Evolutionary conservation across 1,140 invertebrate genomes (phyloP).

Genomic region (Orius laevigatus): DNA sequence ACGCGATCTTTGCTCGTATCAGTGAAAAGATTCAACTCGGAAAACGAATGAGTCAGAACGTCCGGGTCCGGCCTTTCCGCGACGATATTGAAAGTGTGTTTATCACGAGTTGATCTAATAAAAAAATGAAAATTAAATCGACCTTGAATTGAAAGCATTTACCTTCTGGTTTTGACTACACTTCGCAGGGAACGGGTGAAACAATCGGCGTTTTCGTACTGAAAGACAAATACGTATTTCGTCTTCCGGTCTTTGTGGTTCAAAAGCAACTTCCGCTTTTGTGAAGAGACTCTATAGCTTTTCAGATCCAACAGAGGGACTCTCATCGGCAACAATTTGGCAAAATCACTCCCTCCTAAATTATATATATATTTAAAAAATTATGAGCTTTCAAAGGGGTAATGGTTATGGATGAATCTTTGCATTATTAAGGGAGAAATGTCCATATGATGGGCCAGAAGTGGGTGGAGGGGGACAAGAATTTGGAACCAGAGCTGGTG

Average conservation of each 20-base stretch:
- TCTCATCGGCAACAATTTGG: slow-evolving; percentile 31
- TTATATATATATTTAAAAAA: slow-evolving; percentile 18
- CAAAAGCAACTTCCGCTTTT: slow-evolving; percentile 51
- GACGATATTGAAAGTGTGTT: slow-evolving; percentile 48
- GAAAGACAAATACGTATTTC: slow-evolving; percentile 68
- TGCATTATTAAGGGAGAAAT: not conserved
- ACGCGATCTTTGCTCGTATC: slow-evolving; percentile 46
- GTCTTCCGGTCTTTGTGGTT: slow-evolving; percentile 53
- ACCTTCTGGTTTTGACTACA: slow-evolving; percentile 33
- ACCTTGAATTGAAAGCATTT: slow-evolving; percentile 8
- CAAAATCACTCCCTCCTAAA: slow-evolving; percentile 33
- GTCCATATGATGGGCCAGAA: not conserved
- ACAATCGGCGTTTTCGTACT: slow-evolving; percentile 64
- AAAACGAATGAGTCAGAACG: slow-evolving; percentile 62
- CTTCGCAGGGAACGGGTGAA: slow-evolving; percentile 50
- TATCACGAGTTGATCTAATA: slow-evolving; percentile 48
- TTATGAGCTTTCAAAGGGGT: slow-evolving; percentile 9
- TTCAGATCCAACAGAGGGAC: slow-evolving; percentile 46
- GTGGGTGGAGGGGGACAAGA: too few species aligned
- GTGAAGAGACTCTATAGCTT: slow-evolving; percentile 44
- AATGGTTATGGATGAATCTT: slow-evolving; percentile 6
- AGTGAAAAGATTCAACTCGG: slow-evolving; percentile 63
- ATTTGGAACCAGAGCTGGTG: not conserved
- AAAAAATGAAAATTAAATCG: slow-evolving; percentile 7
- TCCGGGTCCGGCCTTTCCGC: slow-evolving; percentile 44